A percentile compares a stretch with the other conserved stretches of the same genome.
phyloP scores from a whole-genome alignment of 2,113 vertebrate genomes.

The Arenaria interpres region DNA sequence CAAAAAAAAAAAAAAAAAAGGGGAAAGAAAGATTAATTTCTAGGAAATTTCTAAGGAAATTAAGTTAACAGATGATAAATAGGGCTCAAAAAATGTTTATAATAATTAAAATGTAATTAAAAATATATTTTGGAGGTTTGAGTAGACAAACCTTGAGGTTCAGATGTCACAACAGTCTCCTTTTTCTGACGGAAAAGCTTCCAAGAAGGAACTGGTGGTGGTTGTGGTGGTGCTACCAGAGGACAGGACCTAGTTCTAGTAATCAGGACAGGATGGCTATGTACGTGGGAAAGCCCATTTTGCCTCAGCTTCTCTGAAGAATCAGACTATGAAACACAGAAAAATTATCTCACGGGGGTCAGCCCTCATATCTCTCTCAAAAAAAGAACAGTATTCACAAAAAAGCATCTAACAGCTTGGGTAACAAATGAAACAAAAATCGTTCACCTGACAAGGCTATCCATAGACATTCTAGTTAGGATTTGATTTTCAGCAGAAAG shows the following conservation, averaged over 20 bases:
- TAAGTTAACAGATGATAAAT: background rate
- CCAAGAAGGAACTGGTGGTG: slow-evolving; percentile 78
- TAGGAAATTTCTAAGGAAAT: background rate
- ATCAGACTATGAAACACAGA: slow-evolving; percentile 70
- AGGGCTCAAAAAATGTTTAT: background rate
- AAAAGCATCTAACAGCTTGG: background rate
- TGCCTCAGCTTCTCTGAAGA: slow-evolving; percentile 84
- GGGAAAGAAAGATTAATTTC: background rate
- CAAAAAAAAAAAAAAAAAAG: background rate
- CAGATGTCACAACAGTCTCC: slow-evolving; percentile 76
- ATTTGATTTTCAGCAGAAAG: background rate
- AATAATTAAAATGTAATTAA: background rate
- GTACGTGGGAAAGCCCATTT: slow-evolving; percentile 82
- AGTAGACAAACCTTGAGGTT: slow-evolving; percentile 81
- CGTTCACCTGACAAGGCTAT: background rate
- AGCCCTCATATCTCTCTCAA: background rate
- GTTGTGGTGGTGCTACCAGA: slow-evolving; percentile 71
- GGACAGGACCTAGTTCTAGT: slow-evolving; percentile 83
- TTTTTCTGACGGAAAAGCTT: slow-evolving; percentile 86
- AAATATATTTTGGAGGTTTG: background rate
- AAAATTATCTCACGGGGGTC: background rate
- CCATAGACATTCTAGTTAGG: background rate
- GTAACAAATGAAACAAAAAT: background rate
- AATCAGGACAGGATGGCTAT: slow-evolving; percentile 86
- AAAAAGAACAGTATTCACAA: background rate